A percentile compares a stretch with the other conserved stretches of the same genome.
phyloP scores from a whole-genome alignment of 30 jellyfish, hydroid and myxozoan species.

The Pseudorhiza aurosa region DNA sequence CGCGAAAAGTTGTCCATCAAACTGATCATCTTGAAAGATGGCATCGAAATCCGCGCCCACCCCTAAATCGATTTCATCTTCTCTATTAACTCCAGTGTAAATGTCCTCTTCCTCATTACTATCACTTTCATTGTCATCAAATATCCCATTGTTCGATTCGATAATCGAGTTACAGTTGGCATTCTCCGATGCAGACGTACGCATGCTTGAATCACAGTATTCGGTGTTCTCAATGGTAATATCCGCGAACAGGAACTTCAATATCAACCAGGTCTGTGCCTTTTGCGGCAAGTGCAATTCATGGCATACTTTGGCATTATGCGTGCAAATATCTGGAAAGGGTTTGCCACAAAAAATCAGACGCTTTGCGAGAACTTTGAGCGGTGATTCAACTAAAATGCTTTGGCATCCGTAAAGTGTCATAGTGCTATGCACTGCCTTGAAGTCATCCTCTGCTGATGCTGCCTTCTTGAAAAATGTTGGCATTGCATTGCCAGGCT shows the following conservation, averaged over 20 bases:
- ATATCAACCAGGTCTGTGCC: constrained; percentile 87
- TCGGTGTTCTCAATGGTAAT: constrained; percentile 9
- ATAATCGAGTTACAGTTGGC: constrained; percentile 28
- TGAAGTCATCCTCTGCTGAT: constrained; percentile 75
- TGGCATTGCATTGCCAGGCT: constrained; percentile 61
- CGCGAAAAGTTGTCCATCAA: constrained; percentile 73
- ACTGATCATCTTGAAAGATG: constrained; percentile 88
- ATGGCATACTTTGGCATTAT: constrained; percentile 69
- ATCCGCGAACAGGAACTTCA: constrained; percentile 53
- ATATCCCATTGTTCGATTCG: constrained; percentile 33
- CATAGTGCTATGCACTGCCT: constrained; percentile 76
- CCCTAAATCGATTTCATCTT: constrained; percentile 50
- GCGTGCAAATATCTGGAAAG: constrained; percentile 49
- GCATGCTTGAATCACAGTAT: constrained; percentile 12
- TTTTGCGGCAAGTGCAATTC: constrained; percentile 60
- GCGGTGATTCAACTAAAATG: constrained; percentile 28
- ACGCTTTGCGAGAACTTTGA: constrained; percentile 31
- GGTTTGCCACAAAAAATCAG: constrained; percentile 46
- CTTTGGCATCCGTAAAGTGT: constrained; percentile 41
- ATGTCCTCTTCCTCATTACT: constrained; percentile 56
- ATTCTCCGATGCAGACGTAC: constrained; percentile 32
- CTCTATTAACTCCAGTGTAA: constrained; percentile 42
- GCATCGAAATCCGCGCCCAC: constrained; percentile 93
- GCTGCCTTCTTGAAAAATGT: constrained; percentile 64
- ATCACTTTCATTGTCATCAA: constrained; percentile 28